A percentile compares a stretch with the other conserved stretches of the same genome.
Evolutionary conservation across 2,113 vertebrate species (phyloP).

Genomic region (Hystrix brachyura): DNA sequence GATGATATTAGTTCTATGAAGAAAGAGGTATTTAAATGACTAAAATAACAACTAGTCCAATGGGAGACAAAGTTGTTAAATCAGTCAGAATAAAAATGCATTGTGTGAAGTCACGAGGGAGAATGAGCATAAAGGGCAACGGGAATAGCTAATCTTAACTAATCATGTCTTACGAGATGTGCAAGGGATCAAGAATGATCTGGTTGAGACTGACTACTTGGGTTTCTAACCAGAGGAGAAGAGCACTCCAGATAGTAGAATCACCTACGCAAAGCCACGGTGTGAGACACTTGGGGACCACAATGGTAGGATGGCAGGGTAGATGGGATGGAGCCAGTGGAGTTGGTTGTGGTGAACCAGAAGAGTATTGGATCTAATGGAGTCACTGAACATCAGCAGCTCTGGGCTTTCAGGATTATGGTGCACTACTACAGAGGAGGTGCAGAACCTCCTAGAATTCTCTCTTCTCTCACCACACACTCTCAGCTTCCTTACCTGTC

Average conservation of each 20-base stretch:
- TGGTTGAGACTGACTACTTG: background rate
- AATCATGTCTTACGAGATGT: background rate
- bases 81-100: background rate
- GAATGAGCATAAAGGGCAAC: background rate
- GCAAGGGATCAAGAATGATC: background rate
- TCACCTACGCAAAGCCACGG: background rate
- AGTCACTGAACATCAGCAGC: background rate
- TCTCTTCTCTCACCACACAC: background rate
- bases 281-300: background rate
- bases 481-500: background rate
- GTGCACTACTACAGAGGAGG: background rate
- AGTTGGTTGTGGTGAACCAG: background rate
- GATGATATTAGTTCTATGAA: background rate
- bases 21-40: background rate
- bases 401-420: background rate
- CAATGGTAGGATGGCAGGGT: accelerated
- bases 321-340: background rate
- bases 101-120: background rate
- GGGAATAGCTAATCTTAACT: background rate
- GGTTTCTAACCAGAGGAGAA: background rate
- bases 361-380: background rate
- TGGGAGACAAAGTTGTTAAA: background rate
- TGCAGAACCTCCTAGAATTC: background rate
- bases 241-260: background rate
- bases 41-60: constrained; percentile 1